Evolutionary conservation across 1,140 invertebrate genomes (phyloP).

Genomic region (Musca domestica): DNA sequence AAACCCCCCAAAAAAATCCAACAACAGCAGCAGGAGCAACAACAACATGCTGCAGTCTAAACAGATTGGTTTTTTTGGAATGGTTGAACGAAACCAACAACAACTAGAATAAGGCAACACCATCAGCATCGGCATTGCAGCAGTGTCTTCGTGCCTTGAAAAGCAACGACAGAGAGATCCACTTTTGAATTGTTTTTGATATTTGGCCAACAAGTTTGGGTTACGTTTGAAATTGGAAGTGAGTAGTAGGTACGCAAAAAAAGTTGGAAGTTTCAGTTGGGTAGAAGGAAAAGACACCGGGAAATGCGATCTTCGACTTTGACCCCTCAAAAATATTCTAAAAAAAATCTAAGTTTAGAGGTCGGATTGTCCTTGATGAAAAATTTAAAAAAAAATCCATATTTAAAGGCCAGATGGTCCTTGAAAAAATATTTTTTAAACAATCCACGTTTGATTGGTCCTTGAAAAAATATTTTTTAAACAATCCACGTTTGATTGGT

Average conservation of each 20-base stretch:
- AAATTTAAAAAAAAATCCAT: too few species aligned
- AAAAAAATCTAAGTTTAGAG: too few species aligned
- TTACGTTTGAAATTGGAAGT: not conserved
- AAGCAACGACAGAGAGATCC: not conserved
- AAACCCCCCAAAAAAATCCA: not conserved
- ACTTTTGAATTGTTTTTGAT: constrained; percentile 10
- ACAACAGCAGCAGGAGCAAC: not conserved
- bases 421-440: too few species aligned
- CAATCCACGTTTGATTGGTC: too few species aligned
- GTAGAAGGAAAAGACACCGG: too few species aligned
- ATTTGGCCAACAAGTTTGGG: not conserved
- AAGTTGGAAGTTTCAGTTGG: not conserved
- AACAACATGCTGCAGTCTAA: not conserved
- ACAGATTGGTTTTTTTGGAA: not conserved
- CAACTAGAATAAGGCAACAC: not conserved
- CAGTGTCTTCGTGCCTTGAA: not conserved
- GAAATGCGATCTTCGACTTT: too few species aligned
- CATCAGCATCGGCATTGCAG: not conserved
- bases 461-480: too few species aligned
- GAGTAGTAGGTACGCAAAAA: not conserved
- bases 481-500: too few species aligned
- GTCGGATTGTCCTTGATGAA: too few species aligned
- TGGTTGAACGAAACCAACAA: not conserved
- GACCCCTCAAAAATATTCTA: too few species aligned
- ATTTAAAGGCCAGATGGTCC: too few species aligned